Conservation (phyloP, 2,113 vertebrate species). For the Paratilapia polleni region DNA sequence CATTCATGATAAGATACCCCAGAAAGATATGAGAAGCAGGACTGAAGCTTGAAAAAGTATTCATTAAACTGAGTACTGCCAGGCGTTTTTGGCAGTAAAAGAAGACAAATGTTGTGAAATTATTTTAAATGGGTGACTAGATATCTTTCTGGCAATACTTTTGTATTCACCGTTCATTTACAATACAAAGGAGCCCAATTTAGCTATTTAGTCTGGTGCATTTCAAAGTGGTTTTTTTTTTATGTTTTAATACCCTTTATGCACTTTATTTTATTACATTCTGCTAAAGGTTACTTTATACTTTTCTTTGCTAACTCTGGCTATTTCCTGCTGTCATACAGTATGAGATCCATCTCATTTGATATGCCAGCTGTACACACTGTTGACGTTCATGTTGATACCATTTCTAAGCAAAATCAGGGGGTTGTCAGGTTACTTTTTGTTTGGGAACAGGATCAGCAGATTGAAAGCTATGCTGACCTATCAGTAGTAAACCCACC, state of each 20-base stretch:
- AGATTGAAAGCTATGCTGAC: background rate
- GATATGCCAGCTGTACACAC: too few species aligned
- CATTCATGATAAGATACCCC: slow-evolving; percentile 24
- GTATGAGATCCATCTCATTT: background rate
- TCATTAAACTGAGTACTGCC: background rate
- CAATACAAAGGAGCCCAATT: too few species aligned
- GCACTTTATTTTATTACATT: background rate
- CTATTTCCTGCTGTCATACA: background rate
- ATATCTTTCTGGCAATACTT: background rate
- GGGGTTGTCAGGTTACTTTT: background rate
- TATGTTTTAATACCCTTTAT: background rate
- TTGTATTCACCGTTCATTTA: background rate
- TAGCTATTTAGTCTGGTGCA: background rate
- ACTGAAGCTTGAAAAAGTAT: background rate
- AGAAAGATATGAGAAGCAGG: background rate
- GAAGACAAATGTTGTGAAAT: background rate
- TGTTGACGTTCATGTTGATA: background rate
- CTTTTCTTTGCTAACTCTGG: background rate
- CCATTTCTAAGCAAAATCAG: background rate
- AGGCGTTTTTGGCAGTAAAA: background rate
- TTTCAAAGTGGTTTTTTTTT: background rate
- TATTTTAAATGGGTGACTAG: background rate
- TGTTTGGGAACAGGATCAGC: background rate
- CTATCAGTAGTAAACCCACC: background rate
- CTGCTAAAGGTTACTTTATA: background rate